Base-by-base conservation (phyloP, 2,888 invertebrate genomes). In the Plemyria rubiginata region DNA sequence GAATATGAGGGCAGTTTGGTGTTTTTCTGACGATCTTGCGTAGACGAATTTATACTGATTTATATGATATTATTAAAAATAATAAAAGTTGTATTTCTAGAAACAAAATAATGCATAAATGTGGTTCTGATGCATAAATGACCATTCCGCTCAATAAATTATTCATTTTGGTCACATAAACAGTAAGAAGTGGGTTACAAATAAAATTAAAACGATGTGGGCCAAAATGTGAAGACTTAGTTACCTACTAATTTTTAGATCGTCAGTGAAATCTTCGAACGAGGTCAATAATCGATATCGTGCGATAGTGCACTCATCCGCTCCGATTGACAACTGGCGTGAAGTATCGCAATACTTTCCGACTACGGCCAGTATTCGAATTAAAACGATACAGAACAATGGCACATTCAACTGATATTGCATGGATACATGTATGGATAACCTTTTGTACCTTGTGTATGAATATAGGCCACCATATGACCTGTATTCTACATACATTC, bases 311-410 rank as follows among this genome's bases (percentile, higher is more conserved):
- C 85, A 84, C 85, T 85, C 82, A 76, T 75, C 80, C 82, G 88
- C 81, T 86, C 89, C 84, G 88, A 90, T 88, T 90, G 91, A 88
- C 89, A 85, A 81, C 78, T 73, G 82, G 79, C 88, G 88, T 88
- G 86, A 85, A 84, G 86, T 85, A 86, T 86, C 78, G 82, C 75
- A 75, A 82, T 82, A 83, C 80, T 85, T 82, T 79, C 77, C 76
- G 80, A 81, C 80, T 78, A 78, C 73, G 73, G 79, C 82, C 78
- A 79, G 48, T 48, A 48, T 48, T n/a, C 48, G 4, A 57, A 55
- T 40, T 22, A 55, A 36, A 52, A 43, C 50, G 54, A 51, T 46
- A 45, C 38, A 45, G 54, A 63, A 60, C 63, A 64, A 64, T 64
- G 48, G 59, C 41, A 45, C 59, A 60, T 64, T 52, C 52, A 64